Evolutionary conservation across 2,113 vertebrate genomes (phyloP), one percentile per base, ranked within the genome.

Genomic region (Myiozetetes cayanensis): DNA sequence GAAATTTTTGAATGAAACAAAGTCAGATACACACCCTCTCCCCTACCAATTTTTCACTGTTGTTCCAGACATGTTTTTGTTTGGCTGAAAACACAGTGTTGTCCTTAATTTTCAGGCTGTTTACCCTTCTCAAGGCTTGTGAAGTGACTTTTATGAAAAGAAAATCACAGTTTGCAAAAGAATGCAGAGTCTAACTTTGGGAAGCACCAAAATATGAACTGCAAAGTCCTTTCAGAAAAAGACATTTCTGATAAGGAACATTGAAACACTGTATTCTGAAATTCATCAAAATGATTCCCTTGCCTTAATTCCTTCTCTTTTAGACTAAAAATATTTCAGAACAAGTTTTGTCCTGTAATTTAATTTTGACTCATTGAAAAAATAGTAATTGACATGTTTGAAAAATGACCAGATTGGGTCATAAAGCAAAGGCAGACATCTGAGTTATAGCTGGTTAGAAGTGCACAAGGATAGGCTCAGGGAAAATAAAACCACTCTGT

Each of bases 21-120:
- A 85, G 33, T 8, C 52, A 83, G 74, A 56, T 8, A 43, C n/a
- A 85, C 73, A 85, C 28, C 53, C 89, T 78, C 59, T 8, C 28
- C 9, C 6, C 25, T 18, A 31, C 21, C 19, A 7, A 0, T 41
- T 73, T 80, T 83, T 94, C 53, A 50, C 62, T 92, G 90, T 66
- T 58, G 49, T 90, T 93, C 55, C 62, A 90, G 46, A 14, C 49
- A 7, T 88, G 83, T 18, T 70, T 91, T 83, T 82, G 31, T 88
- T 75, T 89, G 92, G 53, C 61, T 91, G 78, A 75, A 85, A 82
- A 68, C 9, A n/a, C 62, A 52, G 33, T 21, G 52, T 82, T 92
- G 74, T 85, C 88, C 88, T 92, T 85, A 31, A 79, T 95, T 95
- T 91, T 79, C 75, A 80, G 70, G n/a, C 82, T 93, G 25, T 94